Evolutionary conservation across 2,888 invertebrate genomes (phyloP).

Genomic region (Ichneumoninae sp.): DNA sequence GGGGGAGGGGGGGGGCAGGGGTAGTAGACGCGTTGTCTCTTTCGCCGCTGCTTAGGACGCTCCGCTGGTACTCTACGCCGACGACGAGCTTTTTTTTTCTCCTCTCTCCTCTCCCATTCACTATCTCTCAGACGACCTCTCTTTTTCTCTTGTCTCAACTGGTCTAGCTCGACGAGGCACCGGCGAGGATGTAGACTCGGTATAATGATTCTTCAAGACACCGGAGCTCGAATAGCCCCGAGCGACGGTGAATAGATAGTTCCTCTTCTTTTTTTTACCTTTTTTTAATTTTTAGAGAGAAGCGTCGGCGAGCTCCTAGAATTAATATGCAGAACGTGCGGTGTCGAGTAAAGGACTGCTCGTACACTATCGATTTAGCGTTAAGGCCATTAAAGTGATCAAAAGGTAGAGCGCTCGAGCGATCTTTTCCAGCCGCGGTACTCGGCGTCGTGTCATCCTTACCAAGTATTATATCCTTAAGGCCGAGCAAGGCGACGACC

Average conservation of each 20-base stretch:
- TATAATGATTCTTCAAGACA: conserved; percentile 57
- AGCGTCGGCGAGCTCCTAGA: conserved; percentile 14
- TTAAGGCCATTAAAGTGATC: conserved; percentile 65
- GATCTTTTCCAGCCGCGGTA: conserved; percentile 21
- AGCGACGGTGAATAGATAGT: conserved; percentile 44
- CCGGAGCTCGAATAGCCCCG: conserved; percentile 28
- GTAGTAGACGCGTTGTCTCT: conserved; percentile 54
- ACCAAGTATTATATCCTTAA: conserved; percentile 25
- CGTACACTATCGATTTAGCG: conserved; percentile 56
- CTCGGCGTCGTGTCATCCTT: conserved; percentile 31
- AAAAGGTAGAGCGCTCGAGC: conserved; percentile 45
- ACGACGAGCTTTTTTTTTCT: conserved; percentile 39
- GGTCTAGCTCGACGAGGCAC: conserved; percentile 3
- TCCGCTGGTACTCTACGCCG: conserved; percentile 2
- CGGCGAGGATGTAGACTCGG: conserved; percentile 38
- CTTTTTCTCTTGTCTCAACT: conserved; percentile 24
- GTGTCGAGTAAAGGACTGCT: conserved; percentile 41
- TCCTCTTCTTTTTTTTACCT: conserved; percentile 39
- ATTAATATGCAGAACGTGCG: conserved; percentile 63
- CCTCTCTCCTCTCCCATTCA: conserved; percentile 27
- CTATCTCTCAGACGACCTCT: conserved; percentile 35
- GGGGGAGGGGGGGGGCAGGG: background rate
- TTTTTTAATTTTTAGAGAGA: conserved; percentile 24
- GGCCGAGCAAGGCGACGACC: conserved; percentile 42
- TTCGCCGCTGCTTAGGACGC: conserved; percentile 59